phyloP scores from a whole-genome alignment of 1,140 invertebrate species.

The Macrosteles quadrilineatus region DNA sequence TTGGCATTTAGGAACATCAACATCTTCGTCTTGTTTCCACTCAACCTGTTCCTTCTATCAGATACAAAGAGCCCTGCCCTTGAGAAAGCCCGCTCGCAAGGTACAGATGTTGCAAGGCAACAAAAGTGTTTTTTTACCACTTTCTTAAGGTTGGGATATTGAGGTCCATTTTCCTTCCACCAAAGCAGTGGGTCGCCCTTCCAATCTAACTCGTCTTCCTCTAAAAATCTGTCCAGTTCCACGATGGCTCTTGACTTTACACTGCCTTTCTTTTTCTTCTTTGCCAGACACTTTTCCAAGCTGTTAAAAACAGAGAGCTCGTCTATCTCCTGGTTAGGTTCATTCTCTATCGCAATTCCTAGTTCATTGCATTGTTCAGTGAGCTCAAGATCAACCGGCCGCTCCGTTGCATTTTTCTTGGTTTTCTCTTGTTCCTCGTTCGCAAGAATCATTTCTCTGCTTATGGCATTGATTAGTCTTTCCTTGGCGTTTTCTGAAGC shows the following conservation, averaged over 20 bases:
- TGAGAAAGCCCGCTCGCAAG: slow-evolving; percentile 30
- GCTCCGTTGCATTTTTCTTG: not conserved
- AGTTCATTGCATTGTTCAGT: no score
- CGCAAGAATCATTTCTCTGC: no score
- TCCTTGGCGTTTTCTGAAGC: not conserved
- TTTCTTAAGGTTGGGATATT: slow-evolving; percentile 19
- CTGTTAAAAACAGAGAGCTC: not conserved
- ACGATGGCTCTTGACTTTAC: not conserved
- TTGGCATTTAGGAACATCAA: not conserved
- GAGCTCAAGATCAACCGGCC: no score
- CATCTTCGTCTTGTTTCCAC: not conserved
- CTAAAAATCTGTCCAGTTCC: not conserved
- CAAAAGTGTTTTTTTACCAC: slow-evolving; percentile 17
- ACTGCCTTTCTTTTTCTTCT: slow-evolving; percentile 9
- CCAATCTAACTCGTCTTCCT: slow-evolving; percentile 22
- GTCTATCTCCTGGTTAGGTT: not conserved
- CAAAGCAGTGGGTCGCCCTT: slow-evolving; percentile 20
- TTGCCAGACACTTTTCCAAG: not conserved
- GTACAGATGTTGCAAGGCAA: slow-evolving; percentile 27
- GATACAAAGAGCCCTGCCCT: slow-evolving; percentile 25
- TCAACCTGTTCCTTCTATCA: not conserved
- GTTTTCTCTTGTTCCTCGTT: not conserved
- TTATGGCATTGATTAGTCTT: not conserved
- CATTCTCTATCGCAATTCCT: not conserved
- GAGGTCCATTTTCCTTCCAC: slow-evolving; percentile 20